These are phyloP conservation scores for Ligdia adustata DNA, from an alignment of 2,888 invertebrate species.

Conservation along the genomic window DNA sequence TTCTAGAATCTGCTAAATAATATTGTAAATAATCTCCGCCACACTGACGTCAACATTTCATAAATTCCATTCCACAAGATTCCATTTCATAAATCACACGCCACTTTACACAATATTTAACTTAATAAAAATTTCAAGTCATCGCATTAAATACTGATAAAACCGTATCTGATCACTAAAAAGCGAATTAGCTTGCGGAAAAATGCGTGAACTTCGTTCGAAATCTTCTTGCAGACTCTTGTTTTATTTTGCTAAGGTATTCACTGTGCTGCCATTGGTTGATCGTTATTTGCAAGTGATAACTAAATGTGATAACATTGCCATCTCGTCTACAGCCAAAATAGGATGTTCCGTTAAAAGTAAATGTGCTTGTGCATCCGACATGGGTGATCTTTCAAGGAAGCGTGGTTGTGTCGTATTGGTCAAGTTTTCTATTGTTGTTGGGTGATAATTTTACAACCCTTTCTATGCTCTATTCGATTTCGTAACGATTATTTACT, in stretches of 20 bases:
- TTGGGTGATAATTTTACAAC: too few species aligned
- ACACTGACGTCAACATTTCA: constrained; percentile 29
- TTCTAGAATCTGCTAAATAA: constrained; percentile 34
- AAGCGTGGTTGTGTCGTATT: constrained; percentile 9
- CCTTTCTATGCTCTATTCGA: too few species aligned
- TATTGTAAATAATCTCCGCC: constrained; percentile 34
- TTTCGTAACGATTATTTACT: too few species aligned
- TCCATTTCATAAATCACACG: constrained; percentile 23
- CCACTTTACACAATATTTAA: neutral
- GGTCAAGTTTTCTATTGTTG: constrained; percentile 13
- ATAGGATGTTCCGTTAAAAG: constrained; percentile 28
- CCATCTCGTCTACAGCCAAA: constrained; percentile 42
- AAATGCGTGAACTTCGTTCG: constrained; percentile 26
- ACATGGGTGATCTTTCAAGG: constrained; percentile 3
- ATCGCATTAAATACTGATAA: constrained; percentile 1
- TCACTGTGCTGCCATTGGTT: constrained; percentile 45
- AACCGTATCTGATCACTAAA: neutral
- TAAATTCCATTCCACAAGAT: too few species aligned
- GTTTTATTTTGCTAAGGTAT: constrained; percentile 46
- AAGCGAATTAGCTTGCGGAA: neutral
- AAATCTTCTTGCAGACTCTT: constrained; percentile 28
- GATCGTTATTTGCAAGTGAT: constrained; percentile 57
- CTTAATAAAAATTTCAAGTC: neutral
- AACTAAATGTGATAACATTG: constrained; percentile 54
- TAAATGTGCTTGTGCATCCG: neutral